A percentile compares a stretch with the other conserved stretches of the same genome.
Evolutionary conservation across 2,888 invertebrate genomes (phyloP).

Genomic region (Lathronympha strigana): DNA sequence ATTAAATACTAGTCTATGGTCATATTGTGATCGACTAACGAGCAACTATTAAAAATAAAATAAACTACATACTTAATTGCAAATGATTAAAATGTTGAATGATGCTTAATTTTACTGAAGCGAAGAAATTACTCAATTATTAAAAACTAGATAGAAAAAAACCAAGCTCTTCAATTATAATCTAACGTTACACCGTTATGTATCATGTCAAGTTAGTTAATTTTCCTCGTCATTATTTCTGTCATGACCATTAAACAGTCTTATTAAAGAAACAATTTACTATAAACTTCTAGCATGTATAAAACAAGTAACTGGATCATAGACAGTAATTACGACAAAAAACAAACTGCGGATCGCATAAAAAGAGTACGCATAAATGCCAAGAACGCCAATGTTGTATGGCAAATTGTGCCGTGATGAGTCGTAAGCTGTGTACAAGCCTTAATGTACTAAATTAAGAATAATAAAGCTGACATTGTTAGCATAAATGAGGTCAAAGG

Average conservation of each 20-base stretch:
- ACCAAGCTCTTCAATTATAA: too few species aligned
- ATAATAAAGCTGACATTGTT: slow-evolving; percentile 41
- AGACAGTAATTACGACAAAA: slow-evolving; percentile 9
- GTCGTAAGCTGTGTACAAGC: neutral
- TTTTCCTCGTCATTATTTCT: neutral
- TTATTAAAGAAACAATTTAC: slow-evolving; percentile 29
- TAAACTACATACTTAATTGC: too few species aligned
- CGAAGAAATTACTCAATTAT: too few species aligned
- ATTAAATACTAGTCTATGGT: too few species aligned
- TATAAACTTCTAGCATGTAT: slow-evolving; percentile 21
- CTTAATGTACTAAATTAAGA: slow-evolving; percentile 36
- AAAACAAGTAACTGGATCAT: slow-evolving; percentile 32
- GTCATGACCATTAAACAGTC: slow-evolving; percentile 5
- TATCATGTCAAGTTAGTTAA: neutral
- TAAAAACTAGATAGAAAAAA: too few species aligned
- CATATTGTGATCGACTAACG: too few species aligned
- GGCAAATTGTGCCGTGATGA: neutral
- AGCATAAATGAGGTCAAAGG: slow-evolving; percentile 42
- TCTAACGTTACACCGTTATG: too few species aligned
- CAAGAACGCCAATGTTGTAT: neutral
- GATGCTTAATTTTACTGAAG: too few species aligned
- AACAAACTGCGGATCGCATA: slow-evolving; percentile 15
- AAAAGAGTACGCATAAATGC: slow-evolving; percentile 19
- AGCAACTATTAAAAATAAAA: too few species aligned
- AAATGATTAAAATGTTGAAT: too few species aligned